Conservation (phyloP, 2,888 invertebrate genomes). For the Acanthococcus lagerstroemiae region DNA sequence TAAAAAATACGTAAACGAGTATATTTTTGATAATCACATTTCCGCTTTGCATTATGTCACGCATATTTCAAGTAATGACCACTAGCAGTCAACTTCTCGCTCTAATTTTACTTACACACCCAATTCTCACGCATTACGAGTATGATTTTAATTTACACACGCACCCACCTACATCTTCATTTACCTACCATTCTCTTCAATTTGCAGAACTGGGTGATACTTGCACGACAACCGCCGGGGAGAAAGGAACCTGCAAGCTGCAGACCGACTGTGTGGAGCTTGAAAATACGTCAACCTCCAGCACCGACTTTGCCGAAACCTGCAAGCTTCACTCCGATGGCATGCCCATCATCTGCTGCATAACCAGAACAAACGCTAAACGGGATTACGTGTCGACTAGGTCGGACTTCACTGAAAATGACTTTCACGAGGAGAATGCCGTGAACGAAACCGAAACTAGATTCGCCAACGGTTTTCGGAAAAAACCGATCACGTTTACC, state of each 20-base stretch:
- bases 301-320: slow-evolving; percentile 2
- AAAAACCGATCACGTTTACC: slow-evolving; percentile 2
- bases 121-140: too few species aligned
- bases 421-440: too few species aligned
- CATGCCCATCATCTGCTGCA: slow-evolving; percentile 11
- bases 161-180: too few species aligned
- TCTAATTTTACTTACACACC: too few species aligned
- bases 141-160: too few species aligned
- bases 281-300: background rate
- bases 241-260: background rate
- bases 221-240: background rate
- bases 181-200: too few species aligned
- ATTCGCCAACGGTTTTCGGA: slow-evolving; percentile 14
- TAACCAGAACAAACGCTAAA: background rate
- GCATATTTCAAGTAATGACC: too few species aligned
- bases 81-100: too few species aligned
- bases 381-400: background rate
- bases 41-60: too few species aligned
- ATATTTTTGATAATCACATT: too few species aligned
- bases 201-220: slow-evolving; percentile 5
- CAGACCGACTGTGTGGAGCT: background rate
- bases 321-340: slow-evolving; percentile 10
- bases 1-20: too few species aligned
- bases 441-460: slow-evolving; percentile 5
- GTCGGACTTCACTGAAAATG: background rate